Base-by-base conservation (phyloP, 2,113 vertebrate genomes). In the Pteronura brasiliensis region DNA sequence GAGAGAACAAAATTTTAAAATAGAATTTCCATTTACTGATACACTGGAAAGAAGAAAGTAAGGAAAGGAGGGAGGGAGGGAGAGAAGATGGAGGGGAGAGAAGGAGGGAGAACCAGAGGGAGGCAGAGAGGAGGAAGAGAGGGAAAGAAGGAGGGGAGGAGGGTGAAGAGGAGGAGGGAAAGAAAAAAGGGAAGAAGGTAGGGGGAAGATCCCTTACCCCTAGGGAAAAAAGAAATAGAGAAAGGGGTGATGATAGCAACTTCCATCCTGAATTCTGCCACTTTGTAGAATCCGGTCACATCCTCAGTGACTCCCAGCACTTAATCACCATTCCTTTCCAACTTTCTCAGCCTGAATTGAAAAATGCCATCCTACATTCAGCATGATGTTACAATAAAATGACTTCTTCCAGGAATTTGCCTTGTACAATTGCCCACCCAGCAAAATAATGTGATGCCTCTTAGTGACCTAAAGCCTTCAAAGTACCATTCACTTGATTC, bases 291-390 rank as follows among this genome's bases (percentile, higher is more conserved):
- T 88, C 52, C 52, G 47, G 63, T 57, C 69, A 95, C 77, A 93
- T 67, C 55, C 34, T 77, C 27, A 55, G 1, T 34, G 71, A 72
- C 36, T 90, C 88, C 52, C 85, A 94, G 90, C 77, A 57, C 72
- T 97, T 88, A 95, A 93, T 97, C 61, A 95, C 57, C 59, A 67
- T 39, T 88, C 44, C 65, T 80, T 65, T 65, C 82, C 65, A 92
- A 82, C 44, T 81, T 79, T 90, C 88, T 88, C 91, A 88, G 93
- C 29, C 91, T 85, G 71, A 97, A 88, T 1, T 61, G 77, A 65
- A 97, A 95, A 96, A 93, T 13, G 10, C 12, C 91, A 88, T 61
- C 72, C 65, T 69, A 93, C 63, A 72, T 96, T 82, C 94, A 88
- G 93, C 88, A 85, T 88, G 88, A 85, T 65, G 52, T 59, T 72